Evolutionary conservation across 2,797 vertebrate species (phyloP).

Genomic region (Amblyraja radiata): DNA sequence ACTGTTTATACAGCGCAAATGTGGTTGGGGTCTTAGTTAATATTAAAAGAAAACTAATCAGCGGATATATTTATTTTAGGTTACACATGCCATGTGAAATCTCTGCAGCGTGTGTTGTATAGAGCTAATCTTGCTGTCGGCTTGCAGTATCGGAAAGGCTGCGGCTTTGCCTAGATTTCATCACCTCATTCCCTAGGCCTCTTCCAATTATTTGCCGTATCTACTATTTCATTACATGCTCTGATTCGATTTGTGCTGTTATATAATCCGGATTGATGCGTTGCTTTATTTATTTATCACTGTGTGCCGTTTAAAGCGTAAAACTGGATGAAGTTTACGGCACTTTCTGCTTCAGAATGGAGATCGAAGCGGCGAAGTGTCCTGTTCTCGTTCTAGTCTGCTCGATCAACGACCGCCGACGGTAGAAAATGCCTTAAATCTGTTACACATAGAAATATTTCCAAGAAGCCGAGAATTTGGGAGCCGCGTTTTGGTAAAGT

Average conservation of each 20-base stretch:
- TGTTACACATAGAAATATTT: neutral
- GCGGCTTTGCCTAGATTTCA: neutral
- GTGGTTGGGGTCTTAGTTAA: neutral
- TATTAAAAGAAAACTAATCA: neutral
- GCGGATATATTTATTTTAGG: conserved; percentile 3
- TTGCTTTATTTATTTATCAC: neutral
- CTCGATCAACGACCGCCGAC: neutral
- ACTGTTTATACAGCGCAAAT: neutral
- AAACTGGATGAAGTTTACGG: neutral
- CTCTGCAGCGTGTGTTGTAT: neutral
- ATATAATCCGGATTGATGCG: neutral
- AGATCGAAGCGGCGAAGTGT: neutral
- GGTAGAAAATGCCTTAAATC: neutral
- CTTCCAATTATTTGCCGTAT: neutral
- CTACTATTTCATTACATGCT: neutral
- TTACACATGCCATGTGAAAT: neutral
- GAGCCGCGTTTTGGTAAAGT: neutral
- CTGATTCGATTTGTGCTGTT: neutral
- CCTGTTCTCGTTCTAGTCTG: no score
- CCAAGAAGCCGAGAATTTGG: neutral
- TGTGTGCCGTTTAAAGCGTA: neutral
- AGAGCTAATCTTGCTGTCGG: neutral
- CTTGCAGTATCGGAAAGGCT: neutral
- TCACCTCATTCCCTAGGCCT: neutral
- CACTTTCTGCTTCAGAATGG: neutral